phyloP scores from a whole-genome alignment of 2,797 vertebrate species.

The Melanotaenia boesemani region DNA sequence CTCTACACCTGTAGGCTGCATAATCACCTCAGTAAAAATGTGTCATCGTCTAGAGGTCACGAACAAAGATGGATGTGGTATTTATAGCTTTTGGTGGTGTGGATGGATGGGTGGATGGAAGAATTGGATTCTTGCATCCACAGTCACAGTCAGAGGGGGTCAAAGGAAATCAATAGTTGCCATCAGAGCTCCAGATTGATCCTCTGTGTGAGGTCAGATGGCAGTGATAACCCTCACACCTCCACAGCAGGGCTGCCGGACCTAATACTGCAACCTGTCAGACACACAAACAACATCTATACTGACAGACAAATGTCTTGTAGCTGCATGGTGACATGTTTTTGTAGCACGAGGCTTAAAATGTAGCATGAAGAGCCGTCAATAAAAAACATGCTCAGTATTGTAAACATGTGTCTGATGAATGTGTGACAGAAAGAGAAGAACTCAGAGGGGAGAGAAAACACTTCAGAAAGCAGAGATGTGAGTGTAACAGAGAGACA shows the following conservation, averaged over 20 bases:
- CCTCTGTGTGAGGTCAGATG: slow-evolving; percentile 50
- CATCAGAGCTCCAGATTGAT: slow-evolving; percentile 60
- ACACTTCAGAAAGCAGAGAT: slow-evolving; percentile 34
- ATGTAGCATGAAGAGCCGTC: background rate
- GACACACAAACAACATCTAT: background rate
- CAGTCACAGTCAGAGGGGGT: slow-evolving; percentile 13
- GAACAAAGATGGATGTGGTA: slow-evolving; percentile 17
- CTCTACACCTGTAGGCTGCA: slow-evolving; percentile 15
- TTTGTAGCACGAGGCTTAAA: background rate
- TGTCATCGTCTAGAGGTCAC: slow-evolving; percentile 49
- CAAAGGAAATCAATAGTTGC: slow-evolving; percentile 54
- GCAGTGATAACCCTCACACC: slow-evolving; percentile 40
- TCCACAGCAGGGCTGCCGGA: slow-evolving; percentile 23
- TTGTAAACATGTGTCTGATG: slow-evolving; percentile 35
- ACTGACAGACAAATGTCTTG: slow-evolving; percentile 3
- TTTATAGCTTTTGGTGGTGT: slow-evolving; percentile 37
- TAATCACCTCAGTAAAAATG: background rate
- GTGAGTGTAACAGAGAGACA: slow-evolving; percentile 49
- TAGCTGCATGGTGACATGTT: background rate
- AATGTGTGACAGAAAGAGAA: slow-evolving; percentile 53
- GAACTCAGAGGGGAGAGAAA: slow-evolving; percentile 32
- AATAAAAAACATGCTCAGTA: slow-evolving; percentile 38
- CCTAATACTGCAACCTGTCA: slow-evolving; percentile 14
- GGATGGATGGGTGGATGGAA: background rate
- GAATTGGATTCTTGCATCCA: slow-evolving; percentile 50